Conservation (phyloP, 2,113 vertebrate species). For the Pongo abelii region DNA sequence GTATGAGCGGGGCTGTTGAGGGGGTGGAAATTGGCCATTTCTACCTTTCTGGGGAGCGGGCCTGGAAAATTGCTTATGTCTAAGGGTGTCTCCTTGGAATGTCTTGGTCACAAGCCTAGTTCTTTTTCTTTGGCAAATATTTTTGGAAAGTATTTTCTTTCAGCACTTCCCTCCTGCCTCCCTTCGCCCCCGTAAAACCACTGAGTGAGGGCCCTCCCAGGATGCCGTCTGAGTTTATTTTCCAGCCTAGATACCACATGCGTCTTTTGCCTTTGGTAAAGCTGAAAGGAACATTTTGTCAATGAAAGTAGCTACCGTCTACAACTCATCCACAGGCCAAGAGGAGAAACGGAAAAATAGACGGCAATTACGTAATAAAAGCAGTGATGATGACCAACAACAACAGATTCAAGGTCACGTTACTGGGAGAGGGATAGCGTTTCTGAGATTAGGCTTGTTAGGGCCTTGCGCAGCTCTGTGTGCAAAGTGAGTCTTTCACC, state of each 20-base stretch:
- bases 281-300: neutral
- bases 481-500: slow-evolving; percentile 33
- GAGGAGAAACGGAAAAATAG: neutral
- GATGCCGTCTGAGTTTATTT: neutral
- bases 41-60: neutral
- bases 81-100: slow-evolving; percentile 59
- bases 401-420: neutral
- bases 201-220: neutral
- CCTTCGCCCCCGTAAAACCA: slow-evolving; percentile 1
- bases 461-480: neutral
- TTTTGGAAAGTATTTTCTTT: slow-evolving; percentile 70
- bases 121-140: slow-evolving; percentile 57
- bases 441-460: fast-evolving
- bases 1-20: neutral
- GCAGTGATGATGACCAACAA: neutral
- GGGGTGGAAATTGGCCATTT: neutral
- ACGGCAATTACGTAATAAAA: neutral
- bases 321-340: neutral
- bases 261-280: neutral
- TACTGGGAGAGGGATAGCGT: fast-evolving
- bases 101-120: slow-evolving; percentile 47
- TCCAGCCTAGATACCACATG: slow-evolving; percentile 43
- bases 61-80: slow-evolving; percentile 56
- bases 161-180: neutral
- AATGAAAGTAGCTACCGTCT: neutral